Percentiles rank a stretch among this genome's conserved stretches.
Conservation (phyloP, 2,113 vertebrate genomes). For the Cariama cristata region DNA sequence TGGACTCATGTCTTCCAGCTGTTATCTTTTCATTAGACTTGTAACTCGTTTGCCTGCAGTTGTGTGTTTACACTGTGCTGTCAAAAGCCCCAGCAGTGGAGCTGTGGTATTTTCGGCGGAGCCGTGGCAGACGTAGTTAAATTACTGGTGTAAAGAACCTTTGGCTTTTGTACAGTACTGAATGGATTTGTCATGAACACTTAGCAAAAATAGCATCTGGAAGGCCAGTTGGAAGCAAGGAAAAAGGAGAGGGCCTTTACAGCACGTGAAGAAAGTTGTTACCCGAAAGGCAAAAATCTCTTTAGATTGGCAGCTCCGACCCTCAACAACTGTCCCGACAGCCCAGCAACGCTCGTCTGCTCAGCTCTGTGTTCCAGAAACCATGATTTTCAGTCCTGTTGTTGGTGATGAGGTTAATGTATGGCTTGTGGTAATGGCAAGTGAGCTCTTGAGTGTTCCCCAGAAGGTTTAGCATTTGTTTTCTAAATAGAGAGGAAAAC, state of each 20-base stretch:
- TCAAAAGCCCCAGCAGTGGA: not conserved
- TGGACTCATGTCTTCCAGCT: not conserved
- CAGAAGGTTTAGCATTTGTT: not conserved
- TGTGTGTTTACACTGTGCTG: constrained; percentile 14
- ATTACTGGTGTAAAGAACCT: constrained; percentile 54
- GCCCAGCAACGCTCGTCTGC: not conserved
- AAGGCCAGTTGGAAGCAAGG: constrained; percentile 59
- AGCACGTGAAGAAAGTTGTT: not conserved
- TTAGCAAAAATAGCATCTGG: constrained; percentile 61
- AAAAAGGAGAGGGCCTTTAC: not conserved
- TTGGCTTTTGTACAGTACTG: constrained; percentile 47
- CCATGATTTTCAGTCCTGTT: not conserved
- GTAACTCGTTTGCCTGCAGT: not conserved
- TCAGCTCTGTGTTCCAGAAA: not conserved
- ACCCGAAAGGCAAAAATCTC: constrained; percentile 29
- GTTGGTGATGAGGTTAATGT: not conserved
- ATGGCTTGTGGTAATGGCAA: not conserved
- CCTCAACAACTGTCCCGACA: not conserved
- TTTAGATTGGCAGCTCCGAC: not conserved
- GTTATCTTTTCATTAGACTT: not conserved
- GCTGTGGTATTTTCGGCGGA: not conserved
- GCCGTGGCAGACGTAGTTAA: not conserved
- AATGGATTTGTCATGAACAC: constrained; percentile 50
- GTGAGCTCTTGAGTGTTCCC: not conserved
- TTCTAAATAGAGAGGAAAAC: not conserved